phyloP scores from a whole-genome alignment of 2,888 invertebrate genomes.

The Polyommatus iphigenia region DNA sequence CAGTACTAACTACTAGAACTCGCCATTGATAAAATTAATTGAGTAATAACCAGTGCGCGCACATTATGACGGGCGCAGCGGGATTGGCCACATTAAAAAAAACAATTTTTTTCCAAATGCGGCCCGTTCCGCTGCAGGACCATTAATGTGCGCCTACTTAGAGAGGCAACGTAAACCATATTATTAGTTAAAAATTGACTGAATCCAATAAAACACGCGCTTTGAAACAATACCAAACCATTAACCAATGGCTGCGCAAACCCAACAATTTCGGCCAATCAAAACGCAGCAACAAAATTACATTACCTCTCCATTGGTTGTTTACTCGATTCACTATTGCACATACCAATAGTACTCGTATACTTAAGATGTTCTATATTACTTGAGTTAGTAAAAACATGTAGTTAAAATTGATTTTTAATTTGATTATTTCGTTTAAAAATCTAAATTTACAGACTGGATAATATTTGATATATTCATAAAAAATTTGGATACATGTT shows the following conservation, averaged over 20 bases:
- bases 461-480: neutral
- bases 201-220: too few relatives aligned
- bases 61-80: too few relatives aligned
- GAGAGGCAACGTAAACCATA: too few relatives aligned
- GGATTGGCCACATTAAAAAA: too few relatives aligned
- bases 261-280: too few relatives aligned
- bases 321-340: neutral
- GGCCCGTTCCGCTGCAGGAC: too few relatives aligned
- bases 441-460: conserved; percentile 9
- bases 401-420: neutral
- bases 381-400: conserved; percentile 18
- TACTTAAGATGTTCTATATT: conserved; percentile 13
- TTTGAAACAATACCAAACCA: too few relatives aligned
- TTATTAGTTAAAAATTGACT: too few relatives aligned
- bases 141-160: too few relatives aligned
- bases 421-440: neutral
- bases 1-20: neutral
- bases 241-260: too few relatives aligned
- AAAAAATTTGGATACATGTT: neutral
- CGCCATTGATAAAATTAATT: neutral
- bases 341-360: neutral
- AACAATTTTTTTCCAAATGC: too few relatives aligned
- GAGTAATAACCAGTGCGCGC: neutral
- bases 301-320: neutral
- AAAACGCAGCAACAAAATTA: neutral